Percentiles rank a stretch among this genome's conserved stretches.
Evolutionary conservation across 2,888 invertebrate species (phyloP).

Genomic region (Terebella lapidaria): DNA sequence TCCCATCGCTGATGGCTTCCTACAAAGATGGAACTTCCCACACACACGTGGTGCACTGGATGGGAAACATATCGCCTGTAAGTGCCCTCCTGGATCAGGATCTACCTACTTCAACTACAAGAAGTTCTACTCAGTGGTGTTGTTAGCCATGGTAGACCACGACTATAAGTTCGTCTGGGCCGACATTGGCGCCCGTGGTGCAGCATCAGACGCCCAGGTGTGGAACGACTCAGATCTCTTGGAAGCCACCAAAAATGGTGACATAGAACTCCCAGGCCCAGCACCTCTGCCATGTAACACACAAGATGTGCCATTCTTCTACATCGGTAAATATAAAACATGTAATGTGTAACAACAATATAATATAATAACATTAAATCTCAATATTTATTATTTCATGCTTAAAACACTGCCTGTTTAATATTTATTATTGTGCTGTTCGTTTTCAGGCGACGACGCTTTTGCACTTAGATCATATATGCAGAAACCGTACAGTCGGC

Average conservation of each 20-base stretch:
- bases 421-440: no score
- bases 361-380: no score
- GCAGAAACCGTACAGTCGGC: constrained; percentile 8
- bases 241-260: neutral
- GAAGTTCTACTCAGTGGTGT: neutral
- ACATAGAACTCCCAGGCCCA: neutral
- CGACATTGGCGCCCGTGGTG: neutral
- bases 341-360: no score
- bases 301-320: constrained; percentile 14
- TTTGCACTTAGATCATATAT: constrained; percentile 6
- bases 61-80: constrained; percentile 9
- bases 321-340: constrained; percentile 17
- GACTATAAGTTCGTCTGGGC: neutral
- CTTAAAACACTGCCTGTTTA: no score
- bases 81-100: neutral
- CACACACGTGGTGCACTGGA: constrained; percentile 11
- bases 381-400: no score
- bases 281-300: neutral
- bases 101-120: neutral
- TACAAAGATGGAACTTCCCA: constrained; percentile 11
- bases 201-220: neutral
- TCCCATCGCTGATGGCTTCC: constrained; percentile 1
- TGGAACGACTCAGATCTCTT: neutral
- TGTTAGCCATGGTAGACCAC: neutral
- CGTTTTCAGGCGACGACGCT: no score